Conservation (phyloP, 2,888 invertebrate species). For the Osedax frankpressi region DNA sequence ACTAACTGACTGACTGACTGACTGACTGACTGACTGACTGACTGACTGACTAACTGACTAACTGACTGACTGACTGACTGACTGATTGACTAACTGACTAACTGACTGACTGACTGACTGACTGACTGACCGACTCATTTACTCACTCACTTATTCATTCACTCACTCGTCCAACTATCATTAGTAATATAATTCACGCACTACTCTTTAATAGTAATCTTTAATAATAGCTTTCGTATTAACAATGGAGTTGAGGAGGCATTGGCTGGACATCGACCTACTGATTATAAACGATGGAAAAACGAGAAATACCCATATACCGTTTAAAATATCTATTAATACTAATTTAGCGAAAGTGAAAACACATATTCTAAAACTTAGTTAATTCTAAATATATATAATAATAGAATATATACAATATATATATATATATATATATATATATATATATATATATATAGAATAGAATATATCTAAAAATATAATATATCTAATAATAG, state of each 20-base stretch:
- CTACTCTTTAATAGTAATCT: too few species aligned
- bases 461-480: background rate
- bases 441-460: conserved; percentile 7
- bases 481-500: background rate
- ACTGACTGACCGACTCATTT: too few species aligned
- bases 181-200: too few species aligned
- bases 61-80: too few species aligned
- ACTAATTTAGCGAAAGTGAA: background rate
- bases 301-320: background rate
- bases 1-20: too few species aligned
- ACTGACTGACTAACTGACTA: too few species aligned
- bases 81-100: too few species aligned
- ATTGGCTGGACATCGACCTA: background rate
- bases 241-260: background rate
- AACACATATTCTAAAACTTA: background rate
- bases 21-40: too few species aligned
- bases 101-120: too few species aligned
- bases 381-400: background rate
- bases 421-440: background rate
- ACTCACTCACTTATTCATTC: too few species aligned
- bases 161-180: too few species aligned
- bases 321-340: background rate
- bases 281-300: background rate
- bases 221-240: background rate
- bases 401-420: too few species aligned